Conservation (phyloP, 1,140 invertebrate genomes). For the Sarcophaga peregrina region DNA sequence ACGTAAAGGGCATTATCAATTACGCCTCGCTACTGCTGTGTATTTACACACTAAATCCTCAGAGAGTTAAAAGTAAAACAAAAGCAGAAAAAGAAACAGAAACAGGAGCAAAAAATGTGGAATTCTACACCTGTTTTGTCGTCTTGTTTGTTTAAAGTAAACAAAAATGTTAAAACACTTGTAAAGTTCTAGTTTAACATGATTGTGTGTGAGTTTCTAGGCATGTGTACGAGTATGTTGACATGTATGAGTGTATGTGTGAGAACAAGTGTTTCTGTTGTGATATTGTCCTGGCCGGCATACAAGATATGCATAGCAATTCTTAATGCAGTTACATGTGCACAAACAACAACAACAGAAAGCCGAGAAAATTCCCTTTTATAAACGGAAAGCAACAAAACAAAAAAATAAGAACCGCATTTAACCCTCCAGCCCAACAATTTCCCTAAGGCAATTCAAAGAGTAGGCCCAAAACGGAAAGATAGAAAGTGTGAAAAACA, state of each 20-base stretch:
- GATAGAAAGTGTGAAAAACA: constrained; percentile 16
- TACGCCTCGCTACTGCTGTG: not conserved
- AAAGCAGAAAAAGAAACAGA: too few relatives aligned
- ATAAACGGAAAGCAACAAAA: not conserved
- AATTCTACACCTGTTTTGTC: constrained; percentile 11
- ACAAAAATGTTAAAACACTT: constrained; percentile 23
- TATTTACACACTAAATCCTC: constrained; percentile 1
- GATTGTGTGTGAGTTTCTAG: not conserved
- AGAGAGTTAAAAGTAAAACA: not conserved
- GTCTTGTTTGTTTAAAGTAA: constrained; percentile 3
- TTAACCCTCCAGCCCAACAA: too few relatives aligned
- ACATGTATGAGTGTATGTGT: too few relatives aligned
- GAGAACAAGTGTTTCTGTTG: not conserved
- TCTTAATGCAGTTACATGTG: constrained; percentile 18
- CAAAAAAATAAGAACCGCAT: not conserved
- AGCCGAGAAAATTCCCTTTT: not conserved
- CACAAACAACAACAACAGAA: not conserved
- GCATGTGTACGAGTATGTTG: not conserved
- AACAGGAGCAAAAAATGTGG: not conserved
- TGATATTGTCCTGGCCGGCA: not conserved
- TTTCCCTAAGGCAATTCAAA: not conserved
- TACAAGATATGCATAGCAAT: not conserved
- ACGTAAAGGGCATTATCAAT: not conserved
- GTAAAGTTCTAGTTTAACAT: constrained; percentile 8
- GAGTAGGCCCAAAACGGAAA: not conserved